A percentile compares a stretch with the other conserved stretches of the same genome.
Evolutionary conservation across 2,113 vertebrate species (phyloP).

Genomic region (Oryzias curvinotus): DNA sequence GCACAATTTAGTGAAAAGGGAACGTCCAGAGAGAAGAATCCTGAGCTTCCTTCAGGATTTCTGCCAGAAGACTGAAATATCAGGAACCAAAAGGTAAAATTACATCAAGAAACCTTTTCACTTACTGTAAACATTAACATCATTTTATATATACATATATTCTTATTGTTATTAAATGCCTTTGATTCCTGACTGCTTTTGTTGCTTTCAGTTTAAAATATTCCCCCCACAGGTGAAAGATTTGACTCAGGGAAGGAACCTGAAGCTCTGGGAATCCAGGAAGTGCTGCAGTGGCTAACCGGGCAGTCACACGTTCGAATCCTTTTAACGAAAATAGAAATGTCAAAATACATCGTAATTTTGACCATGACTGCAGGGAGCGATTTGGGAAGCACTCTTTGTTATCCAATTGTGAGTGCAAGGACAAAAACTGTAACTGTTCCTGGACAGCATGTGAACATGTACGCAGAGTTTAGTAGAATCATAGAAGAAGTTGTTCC

Average conservation of each 20-base stretch:
- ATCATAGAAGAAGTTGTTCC: neutral
- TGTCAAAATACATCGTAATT: conserved; percentile 3
- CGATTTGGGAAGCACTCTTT: neutral
- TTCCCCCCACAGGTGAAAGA: neutral
- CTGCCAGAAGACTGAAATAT: neutral
- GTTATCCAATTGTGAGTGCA: conserved; percentile 6
- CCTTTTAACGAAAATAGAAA: conserved; percentile 3
- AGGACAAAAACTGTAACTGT: conserved; percentile 2
- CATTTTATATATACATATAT: too few relatives aligned
- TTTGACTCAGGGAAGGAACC: neutral
- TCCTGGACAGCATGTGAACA: conserved; percentile 1
- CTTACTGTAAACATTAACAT: too few relatives aligned
- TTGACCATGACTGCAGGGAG: conserved; percentile 13
- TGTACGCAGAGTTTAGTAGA: conserved; percentile 3
- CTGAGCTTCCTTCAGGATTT: neutral
- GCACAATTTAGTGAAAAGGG: conserved; percentile 2
- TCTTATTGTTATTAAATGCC: too few relatives aligned
- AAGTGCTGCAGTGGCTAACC: conserved; percentile 8
- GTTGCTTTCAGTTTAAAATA: neutral
- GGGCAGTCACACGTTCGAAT: conserved; percentile 16
- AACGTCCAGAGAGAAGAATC: neutral
- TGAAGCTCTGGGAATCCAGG: neutral
- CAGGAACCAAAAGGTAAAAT: neutral
- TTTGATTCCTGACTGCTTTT: neutral
- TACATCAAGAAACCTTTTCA: neutral